Conservation (phyloP, 2,797 vertebrate species). For the Bradypodion pumilum region DNA sequence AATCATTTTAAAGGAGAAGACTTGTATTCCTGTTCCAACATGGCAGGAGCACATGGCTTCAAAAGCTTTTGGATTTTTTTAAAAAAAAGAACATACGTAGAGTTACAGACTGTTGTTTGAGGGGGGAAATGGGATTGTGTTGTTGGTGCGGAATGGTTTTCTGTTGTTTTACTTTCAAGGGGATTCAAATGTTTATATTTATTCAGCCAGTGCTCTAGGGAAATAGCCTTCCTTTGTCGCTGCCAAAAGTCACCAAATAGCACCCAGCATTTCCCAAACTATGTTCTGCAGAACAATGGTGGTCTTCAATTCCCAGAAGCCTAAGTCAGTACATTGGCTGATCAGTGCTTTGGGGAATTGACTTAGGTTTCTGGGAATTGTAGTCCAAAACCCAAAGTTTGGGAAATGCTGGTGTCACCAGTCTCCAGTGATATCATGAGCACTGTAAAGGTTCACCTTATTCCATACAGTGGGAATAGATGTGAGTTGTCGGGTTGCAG, state of each 20-base stretch:
- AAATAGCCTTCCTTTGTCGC: too few species aligned
- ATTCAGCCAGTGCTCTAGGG: background rate
- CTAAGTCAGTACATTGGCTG: too few species aligned
- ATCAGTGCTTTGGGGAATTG: too few species aligned
- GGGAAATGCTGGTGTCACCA: background rate
- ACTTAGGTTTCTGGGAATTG: too few species aligned
- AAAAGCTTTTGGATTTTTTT: background rate
- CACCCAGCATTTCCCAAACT: too few species aligned
- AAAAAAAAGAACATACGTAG: background rate
- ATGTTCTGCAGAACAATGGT: too few species aligned
- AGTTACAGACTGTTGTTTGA: background rate
- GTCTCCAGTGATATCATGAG: background rate
- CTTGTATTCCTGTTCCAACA: background rate
- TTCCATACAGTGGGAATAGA: background rate
- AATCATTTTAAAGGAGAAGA: background rate
- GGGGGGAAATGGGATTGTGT: background rate
- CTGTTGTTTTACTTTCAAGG: background rate
- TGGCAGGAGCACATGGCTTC: background rate
- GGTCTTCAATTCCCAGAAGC: too few species aligned
- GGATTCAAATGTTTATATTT: background rate
- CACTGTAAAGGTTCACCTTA: background rate
- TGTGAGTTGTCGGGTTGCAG: background rate
- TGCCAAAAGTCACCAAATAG: background rate
- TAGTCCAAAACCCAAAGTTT: too few species aligned
- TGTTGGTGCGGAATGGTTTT: background rate